Conservation (phyloP, 2,888 invertebrate species). For the Erebia epiphron region DNA sequence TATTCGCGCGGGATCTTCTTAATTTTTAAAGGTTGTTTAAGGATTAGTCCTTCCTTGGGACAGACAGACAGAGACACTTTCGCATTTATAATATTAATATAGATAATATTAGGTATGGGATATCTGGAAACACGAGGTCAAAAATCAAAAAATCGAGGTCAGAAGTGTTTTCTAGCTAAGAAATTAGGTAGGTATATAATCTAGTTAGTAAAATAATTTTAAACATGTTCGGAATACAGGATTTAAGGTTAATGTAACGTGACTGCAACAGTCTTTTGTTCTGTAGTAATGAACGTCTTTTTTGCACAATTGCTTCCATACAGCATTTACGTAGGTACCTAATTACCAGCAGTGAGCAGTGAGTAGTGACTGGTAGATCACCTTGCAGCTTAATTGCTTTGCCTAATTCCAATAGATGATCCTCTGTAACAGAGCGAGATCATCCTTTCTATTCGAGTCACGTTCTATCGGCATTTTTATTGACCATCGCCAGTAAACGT, state of each 20-base stretch:
- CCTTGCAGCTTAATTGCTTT: conserved; percentile 57
- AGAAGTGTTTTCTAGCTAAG: no score
- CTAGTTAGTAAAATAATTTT: neutral
- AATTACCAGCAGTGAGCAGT: conserved; percentile 44
- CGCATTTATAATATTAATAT: no score
- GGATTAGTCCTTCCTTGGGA: no score
- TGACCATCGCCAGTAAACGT: conserved; percentile 16
- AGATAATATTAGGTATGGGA: no score
- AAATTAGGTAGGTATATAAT: no score
- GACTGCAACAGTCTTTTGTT: conserved; percentile 22
- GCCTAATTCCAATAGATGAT: conserved; percentile 50
- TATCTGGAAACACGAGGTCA: neutral
- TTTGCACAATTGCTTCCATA: conserved; percentile 37
- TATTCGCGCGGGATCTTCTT: no score
- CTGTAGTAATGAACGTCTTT: conserved; percentile 35
- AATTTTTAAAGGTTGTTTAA: no score
- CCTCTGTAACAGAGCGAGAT: conserved; percentile 43
- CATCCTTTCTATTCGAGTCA: conserved; percentile 39
- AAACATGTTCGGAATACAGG: conserved; percentile 3
- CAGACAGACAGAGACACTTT: no score
- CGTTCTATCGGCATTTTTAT: conserved; percentile 27
- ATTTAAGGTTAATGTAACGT: neutral
- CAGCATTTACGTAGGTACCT: conserved; percentile 5
- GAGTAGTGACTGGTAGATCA: conserved; percentile 48
- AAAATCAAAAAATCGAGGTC: no score